Evolutionary conservation across 2,888 invertebrate genomes (phyloP).

Genomic region (Acleris cristana): DNA sequence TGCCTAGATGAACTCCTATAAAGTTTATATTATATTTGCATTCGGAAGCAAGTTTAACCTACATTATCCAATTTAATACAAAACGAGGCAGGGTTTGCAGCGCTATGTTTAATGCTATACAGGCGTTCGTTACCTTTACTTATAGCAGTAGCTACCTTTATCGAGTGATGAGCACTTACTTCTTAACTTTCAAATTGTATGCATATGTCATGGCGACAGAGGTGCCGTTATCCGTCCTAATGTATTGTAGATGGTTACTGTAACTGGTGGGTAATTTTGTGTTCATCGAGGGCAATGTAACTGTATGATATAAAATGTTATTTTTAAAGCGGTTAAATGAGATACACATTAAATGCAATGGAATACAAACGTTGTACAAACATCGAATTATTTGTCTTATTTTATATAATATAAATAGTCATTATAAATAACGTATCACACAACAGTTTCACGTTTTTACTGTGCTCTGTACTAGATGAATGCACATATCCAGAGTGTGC

Average conservation of each 20-base stretch:
- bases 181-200: slow-evolving; percentile 14
- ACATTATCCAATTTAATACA: slow-evolving; percentile 22
- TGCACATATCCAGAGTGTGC: slow-evolving; percentile 73
- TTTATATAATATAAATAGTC: slow-evolving; percentile 22
- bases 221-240: slow-evolving; percentile 8
- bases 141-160: slow-evolving; percentile 29
- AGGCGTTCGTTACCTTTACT: slow-evolving; percentile 21
- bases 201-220: slow-evolving; percentile 15
- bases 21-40: slow-evolving; percentile 21
- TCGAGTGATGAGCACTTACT: slow-evolving; percentile 24
- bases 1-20: slow-evolving; percentile 18
- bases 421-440: slow-evolving; percentile 54
- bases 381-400: slow-evolving; percentile 25
- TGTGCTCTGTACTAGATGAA: slow-evolving; percentile 68
- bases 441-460: slow-evolving; percentile 60
- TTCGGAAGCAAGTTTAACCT: slow-evolving; percentile 31
- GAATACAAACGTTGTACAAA: slow-evolving; percentile 25
- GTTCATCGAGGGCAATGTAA: slow-evolving; percentile 54
- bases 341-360: slow-evolving; percentile 47
- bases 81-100: slow-evolving; percentile 18
- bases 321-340: slow-evolving; percentile 54
- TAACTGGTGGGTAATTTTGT: slow-evolving; percentile 15
- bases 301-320: slow-evolving; percentile 48
- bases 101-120: slow-evolving; percentile 21
- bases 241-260: slow-evolving; percentile 22